phyloP scores from a whole-genome alignment of 2,113 vertebrate species.

The Microcebus tavaratra region DNA sequence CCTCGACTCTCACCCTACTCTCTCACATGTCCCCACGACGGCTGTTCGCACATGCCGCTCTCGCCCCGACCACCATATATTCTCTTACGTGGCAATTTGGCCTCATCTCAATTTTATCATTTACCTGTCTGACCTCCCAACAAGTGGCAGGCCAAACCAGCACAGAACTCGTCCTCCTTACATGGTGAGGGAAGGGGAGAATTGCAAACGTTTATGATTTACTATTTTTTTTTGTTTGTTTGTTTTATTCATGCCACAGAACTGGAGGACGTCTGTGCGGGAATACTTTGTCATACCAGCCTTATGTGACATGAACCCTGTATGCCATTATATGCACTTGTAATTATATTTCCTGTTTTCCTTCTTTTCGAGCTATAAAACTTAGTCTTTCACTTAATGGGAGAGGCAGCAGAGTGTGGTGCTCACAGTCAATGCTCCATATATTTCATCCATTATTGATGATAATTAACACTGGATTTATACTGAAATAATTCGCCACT shows the following conservation, averaged over 20 bases:
- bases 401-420: neutral
- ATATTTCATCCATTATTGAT: conserved; percentile 54
- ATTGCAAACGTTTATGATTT: neutral
- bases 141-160: neutral
- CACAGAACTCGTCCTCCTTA: neutral
- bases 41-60: fast-evolving
- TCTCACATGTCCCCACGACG: neutral
- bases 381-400: conserved; percentile 19
- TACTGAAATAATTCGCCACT: conserved; percentile 21
- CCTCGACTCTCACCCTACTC: fast-evolving
- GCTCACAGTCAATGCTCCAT: neutral
- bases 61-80: fast-evolving
- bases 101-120: neutral
- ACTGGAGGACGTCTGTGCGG: neutral
- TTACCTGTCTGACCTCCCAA: neutral
- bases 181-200: neutral
- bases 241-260: neutral
- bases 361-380: neutral
- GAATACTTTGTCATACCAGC: neutral
- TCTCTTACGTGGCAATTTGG: neutral
- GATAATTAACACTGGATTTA: conserved; percentile 46
- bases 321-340: neutral
- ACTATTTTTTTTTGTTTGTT: neutral
- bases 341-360: neutral
- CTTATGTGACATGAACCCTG: neutral